Evolutionary conservation across 2,113 vertebrate species (phyloP), one percentile per base, ranked within the genome.

Genomic region (Tupaia tana): DNA sequence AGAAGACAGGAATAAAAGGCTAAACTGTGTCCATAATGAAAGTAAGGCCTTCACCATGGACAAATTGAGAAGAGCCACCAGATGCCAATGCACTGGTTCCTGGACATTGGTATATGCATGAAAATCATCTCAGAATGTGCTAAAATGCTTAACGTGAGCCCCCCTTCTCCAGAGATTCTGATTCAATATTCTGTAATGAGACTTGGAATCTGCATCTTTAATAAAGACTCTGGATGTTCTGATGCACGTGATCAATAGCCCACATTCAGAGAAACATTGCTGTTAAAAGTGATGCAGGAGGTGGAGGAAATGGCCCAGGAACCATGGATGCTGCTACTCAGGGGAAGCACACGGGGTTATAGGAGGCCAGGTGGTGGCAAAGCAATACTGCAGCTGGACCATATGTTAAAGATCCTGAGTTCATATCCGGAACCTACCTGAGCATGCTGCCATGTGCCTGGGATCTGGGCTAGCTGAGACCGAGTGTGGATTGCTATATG

Each of bases 241-340:
- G n/a, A 63, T 24, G 6, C 7, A 0, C 2, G 10, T 14, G 43
- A n/a, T 24, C 67, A 14, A 10, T 0, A 14, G 27, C 34, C 67
- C n/a, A 34, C 34, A 66, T 27, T 69, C 75, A 2, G 43, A 91
- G n/a, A 91, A 93, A 67, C 1, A 4, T 27, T 3, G 22, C 67
- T 54, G 2, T 10, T 59, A 9, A 22, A 52, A 74, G 52, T 3
- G 1, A 52, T 29, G 9, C 6, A 0, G 59, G 34, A 18, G 6
- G 6, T n/a, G 0, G 3, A 1, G 11, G 2, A 4, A 80, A 19
- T 4, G 18, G 7, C 61, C 73, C 22, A 24, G 31, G 63, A 67
- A 54, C 25, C 20, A 16, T 13, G 3, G 27, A 12, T 3, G 52
- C n/a, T 29, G 19, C 31, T 16, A 11, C 16, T 80, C 52, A 34